A percentile compares a stretch with the other conserved stretches of the same genome.
Evolutionary conservation across 2,888 invertebrate species (phyloP).

Genomic region (Zelleria hepariella): DNA sequence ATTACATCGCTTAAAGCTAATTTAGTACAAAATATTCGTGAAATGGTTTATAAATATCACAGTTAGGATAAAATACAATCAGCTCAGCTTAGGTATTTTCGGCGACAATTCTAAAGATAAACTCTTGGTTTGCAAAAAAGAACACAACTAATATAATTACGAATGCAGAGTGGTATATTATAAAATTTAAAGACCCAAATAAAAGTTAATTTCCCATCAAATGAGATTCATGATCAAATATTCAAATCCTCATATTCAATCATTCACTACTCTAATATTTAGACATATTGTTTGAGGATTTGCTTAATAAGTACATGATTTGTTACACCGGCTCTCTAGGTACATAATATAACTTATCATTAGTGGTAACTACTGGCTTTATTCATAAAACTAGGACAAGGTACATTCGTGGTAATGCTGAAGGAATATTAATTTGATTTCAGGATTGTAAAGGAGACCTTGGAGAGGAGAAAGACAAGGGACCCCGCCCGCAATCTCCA

Average conservation of each 20-base stretch:
- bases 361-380: conserved; percentile 24
- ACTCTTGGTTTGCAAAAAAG: too few species aligned
- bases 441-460: too few species aligned
- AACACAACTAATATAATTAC: too few species aligned
- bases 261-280: too few species aligned
- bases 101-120: too few species aligned
- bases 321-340: neutral
- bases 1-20: conserved; percentile 13
- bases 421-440: neutral
- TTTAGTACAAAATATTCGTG: neutral
- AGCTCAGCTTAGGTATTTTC: neutral
- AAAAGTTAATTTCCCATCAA: too few species aligned
- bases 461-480: too few species aligned
- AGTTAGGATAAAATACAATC: neutral
- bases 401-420: neutral
- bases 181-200: too few species aligned
- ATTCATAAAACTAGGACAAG: conserved; percentile 6
- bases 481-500: too few species aligned
- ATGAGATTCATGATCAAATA: too few species aligned
- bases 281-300: neutral
- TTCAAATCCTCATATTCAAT: too few species aligned
- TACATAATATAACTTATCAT: conserved; percentile 16
- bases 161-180: too few species aligned
- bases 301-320: neutral
- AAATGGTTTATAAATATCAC: neutral